These are phyloP conservation scores for Hyles lineata DNA, from an alignment of 2,888 invertebrate species.

Conservation along the genomic window DNA sequence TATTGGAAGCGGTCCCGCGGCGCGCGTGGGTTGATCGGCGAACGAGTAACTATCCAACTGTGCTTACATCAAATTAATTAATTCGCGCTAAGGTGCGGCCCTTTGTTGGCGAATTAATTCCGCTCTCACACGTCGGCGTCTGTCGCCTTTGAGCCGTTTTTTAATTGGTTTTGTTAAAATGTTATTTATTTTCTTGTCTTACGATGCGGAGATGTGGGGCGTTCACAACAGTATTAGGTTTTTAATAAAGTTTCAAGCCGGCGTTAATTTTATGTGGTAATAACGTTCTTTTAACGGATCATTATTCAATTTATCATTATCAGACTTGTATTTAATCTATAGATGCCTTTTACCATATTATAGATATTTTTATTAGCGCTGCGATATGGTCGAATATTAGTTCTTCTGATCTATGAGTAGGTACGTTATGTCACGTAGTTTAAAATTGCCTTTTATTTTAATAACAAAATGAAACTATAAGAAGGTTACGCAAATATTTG, in stretches of 20 bases:
- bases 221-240: background rate
- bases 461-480: too few species aligned
- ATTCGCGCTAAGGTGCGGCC: conserved; percentile 52
- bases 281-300: background rate
- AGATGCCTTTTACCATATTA: too few species aligned
- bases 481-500: too few species aligned
- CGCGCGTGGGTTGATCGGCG: conserved; percentile 52
- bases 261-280: background rate
- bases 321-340: too few species aligned
- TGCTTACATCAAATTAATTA: conserved; percentile 61
- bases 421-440: too few species aligned
- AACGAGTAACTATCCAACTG: conserved; percentile 50
- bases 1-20: conserved; percentile 44
- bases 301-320: background rate
- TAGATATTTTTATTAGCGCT: too few species aligned
- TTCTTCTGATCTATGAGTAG: too few species aligned
- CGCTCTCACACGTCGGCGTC: conserved; percentile 34
- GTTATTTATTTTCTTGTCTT: conserved; percentile 13
- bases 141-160: conserved; percentile 28
- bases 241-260: background rate
- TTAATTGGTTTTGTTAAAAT: conserved; percentile 21
- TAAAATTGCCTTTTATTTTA: too few species aligned
- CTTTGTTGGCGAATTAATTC: conserved; percentile 47
- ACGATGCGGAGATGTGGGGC: background rate
- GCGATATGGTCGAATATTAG: too few species aligned